These are phyloP conservation scores for Halictus ligatus DNA, from an alignment of 2,888 invertebrate species.

Conservation along the genomic window DNA sequence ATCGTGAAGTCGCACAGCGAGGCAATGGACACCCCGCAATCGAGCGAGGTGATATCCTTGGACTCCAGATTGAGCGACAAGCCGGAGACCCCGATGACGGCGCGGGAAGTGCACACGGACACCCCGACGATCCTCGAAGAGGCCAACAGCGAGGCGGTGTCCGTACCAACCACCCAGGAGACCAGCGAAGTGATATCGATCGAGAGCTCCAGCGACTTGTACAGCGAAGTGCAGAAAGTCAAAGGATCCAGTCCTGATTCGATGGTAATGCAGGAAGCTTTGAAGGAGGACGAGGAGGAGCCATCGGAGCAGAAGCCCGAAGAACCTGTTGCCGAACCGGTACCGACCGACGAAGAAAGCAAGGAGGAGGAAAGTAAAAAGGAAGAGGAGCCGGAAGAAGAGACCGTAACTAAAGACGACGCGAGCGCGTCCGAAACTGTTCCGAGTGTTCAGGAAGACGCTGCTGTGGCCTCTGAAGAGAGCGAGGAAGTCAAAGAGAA, in stretches of 20 bases:
- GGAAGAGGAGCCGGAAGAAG: slow-evolving; percentile 40
- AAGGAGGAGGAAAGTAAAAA: slow-evolving; percentile 70
- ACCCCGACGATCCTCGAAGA: slow-evolving; percentile 81
- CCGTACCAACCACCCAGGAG: slow-evolving; percentile 79
- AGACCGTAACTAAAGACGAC: slow-evolving; percentile 35
- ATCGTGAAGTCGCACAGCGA: slow-evolving; percentile 83
- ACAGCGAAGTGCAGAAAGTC: slow-evolving; percentile 88
- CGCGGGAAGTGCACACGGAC: slow-evolving; percentile 75
- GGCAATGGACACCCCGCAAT: slow-evolving; percentile 78
- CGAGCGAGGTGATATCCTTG: slow-evolving; percentile 85
- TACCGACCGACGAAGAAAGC: slow-evolving; percentile 64
- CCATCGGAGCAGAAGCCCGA: slow-evolving; percentile 41
- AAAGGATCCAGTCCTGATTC: slow-evolving; percentile 66
- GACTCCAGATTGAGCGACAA: slow-evolving; percentile 85
- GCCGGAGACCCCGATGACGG: slow-evolving; percentile 76
- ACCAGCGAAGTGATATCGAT: slow-evolving; percentile 85
- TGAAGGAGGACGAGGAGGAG: slow-evolving; percentile 66
- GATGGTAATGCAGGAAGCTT: slow-evolving; percentile 51
- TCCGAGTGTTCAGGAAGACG: slow-evolving; percentile 20
- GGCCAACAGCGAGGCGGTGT: slow-evolving; percentile 77
- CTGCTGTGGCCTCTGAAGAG: slow-evolving; percentile 48
- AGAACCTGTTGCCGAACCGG: slow-evolving; percentile 23
- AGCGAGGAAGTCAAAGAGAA: slow-evolving; percentile 53
- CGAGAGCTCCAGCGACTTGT: slow-evolving; percentile 86
- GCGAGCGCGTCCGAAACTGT: slow-evolving; percentile 8